Conservation (phyloP, 2,113 vertebrate genomes). For the Myotis brandtii region DNA sequence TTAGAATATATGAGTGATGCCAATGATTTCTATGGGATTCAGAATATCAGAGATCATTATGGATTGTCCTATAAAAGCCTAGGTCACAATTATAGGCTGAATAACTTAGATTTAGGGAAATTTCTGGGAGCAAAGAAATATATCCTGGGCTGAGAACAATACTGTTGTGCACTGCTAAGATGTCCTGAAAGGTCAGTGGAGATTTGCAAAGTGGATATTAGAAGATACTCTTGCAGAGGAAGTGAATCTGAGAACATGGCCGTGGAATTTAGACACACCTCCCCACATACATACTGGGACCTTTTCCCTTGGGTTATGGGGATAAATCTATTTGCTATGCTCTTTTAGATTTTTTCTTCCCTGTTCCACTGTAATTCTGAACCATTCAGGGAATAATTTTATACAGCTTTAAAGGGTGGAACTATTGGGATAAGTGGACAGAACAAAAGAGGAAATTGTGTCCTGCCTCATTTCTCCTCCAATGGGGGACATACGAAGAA, state of each 20-base stretch:
- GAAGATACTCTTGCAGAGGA: not conserved
- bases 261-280: not conserved
- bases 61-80: not conserved
- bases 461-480: not conserved
- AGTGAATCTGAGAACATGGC: not conserved
- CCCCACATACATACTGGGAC: not conserved
- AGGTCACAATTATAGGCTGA: not conserved
- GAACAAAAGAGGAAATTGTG: not conserved
- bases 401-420: not conserved
- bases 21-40: not conserved
- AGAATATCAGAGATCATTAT: not conserved
- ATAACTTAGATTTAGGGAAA: constrained; percentile 4
- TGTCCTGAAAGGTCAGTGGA: not conserved
- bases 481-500: not conserved
- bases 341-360: constrained; percentile 13
- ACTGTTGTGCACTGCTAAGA: not conserved
- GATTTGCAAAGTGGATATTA: not conserved
- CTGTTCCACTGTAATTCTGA: constrained; percentile 24
- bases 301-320: not conserved
- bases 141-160: constrained; percentile 6
- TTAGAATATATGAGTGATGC: constrained; percentile 9
- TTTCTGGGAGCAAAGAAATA: constrained; percentile 13
- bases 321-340: not conserved
- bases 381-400: not conserved
- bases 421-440: not conserved